Evolutionary conservation across 2,113 vertebrate species (phyloP).

Genomic region (Psittacara wagleri): DNA sequence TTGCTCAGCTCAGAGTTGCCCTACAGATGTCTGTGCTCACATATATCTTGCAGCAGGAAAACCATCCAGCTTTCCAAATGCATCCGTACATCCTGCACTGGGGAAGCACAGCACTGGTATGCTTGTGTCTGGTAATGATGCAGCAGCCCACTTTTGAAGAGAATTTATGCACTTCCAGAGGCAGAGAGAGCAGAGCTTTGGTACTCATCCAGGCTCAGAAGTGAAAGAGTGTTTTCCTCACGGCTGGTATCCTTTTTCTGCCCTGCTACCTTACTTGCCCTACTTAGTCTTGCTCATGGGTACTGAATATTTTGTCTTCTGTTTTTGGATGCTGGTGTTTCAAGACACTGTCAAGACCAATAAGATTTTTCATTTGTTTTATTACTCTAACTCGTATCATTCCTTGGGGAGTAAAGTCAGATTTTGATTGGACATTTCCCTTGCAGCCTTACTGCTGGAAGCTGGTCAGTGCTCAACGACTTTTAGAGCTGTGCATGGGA

Average conservation of each 20-base stretch:
- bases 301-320: neutral
- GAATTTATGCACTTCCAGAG: neutral
- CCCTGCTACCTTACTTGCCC: neutral
- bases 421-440: neutral
- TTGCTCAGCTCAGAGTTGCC: neutral
- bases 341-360: neutral
- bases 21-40: fast-evolving
- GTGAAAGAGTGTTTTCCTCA: neutral
- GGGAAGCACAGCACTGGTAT: fast-evolving
- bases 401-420: neutral
- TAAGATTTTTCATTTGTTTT: neutral
- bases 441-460: neutral
- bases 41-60: neutral
- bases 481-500: neutral
- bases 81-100: fast-evolving
- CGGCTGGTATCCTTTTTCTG: fast-evolving
- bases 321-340: neutral
- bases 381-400: neutral
- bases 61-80: neutral
- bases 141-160: neutral
- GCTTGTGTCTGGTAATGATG: fast-evolving
- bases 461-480: neutral
- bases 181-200: neutral
- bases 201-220: neutral
- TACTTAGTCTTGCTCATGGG: neutral